Percentiles rank a stretch among this genome's conserved stretches.
Evolutionary conservation across 1,140 invertebrate genomes (phyloP).

Genomic region (Orchesella cincta): DNA sequence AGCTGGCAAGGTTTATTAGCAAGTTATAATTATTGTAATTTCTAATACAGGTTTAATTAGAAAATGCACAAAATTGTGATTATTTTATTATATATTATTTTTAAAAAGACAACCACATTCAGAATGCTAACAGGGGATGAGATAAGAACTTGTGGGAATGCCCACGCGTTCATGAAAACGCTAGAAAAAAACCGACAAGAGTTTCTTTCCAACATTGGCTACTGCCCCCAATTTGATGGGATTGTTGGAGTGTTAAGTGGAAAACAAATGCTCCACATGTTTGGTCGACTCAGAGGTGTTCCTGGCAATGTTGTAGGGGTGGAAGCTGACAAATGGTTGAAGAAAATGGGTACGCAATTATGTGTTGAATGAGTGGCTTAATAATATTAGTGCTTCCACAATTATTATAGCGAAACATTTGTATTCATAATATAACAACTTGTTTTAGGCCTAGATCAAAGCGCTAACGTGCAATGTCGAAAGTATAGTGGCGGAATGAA

Average conservation of each 20-base stretch:
- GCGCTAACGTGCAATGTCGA: conserved; percentile 34
- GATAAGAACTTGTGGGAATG: conserved; percentile 60
- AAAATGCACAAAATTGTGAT: too few species aligned
- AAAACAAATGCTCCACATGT: conserved; percentile 62
- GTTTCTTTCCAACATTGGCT: conserved; percentile 55
- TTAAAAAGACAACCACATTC: conserved; percentile 44
- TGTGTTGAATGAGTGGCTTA: conserved; percentile 22
- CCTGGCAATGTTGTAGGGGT: conserved; percentile 54
- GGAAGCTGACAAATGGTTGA: conserved; percentile 52
- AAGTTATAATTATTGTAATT: too few species aligned
- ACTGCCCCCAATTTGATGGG: conserved; percentile 64
- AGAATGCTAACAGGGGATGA: conserved; percentile 61
- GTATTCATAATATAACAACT: background rate
- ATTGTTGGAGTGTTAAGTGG: conserved; percentile 63
- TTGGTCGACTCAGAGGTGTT: conserved; percentile 61
- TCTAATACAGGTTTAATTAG: too few species aligned
- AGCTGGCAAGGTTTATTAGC: conserved; percentile 43
- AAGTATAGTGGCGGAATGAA: conserved; percentile 64
- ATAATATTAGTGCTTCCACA: background rate
- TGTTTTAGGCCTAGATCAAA: conserved; percentile 28
- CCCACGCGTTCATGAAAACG: conserved; percentile 57
- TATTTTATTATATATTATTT: too few species aligned
- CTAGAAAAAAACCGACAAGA: conserved; percentile 56
- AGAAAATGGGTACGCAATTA: conserved; percentile 39
- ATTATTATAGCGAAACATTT: too few species aligned